Conservation (phyloP, 2,888 invertebrate genomes). For the Stramonita haemastoma region DNA sequence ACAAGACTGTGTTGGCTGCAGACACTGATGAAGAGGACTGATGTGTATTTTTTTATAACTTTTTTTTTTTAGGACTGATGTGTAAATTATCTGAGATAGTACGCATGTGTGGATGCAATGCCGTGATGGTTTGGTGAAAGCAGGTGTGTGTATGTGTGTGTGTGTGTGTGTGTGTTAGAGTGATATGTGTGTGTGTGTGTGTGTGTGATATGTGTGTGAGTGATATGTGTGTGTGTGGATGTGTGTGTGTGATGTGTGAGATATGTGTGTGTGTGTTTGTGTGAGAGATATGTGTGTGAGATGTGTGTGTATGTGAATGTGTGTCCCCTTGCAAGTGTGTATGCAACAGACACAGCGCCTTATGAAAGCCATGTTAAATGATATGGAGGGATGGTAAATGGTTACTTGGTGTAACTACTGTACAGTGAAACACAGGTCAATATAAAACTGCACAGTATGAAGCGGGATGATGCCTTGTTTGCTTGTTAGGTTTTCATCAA, state of each 20-base stretch:
- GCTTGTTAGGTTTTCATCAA: too few relatives aligned
- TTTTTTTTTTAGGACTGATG: too few relatives aligned
- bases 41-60: too few relatives aligned
- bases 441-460: too few relatives aligned
- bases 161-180: not conserved
- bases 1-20: slow-evolving; percentile 82
- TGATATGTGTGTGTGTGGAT: not conserved
- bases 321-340: not conserved
- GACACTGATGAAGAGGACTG: slow-evolving; percentile 84
- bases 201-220: not conserved
- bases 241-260: not conserved
- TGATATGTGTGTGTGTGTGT: not conserved
- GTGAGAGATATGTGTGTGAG: not conserved
- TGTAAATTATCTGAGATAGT: too few relatives aligned
- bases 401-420: too few relatives aligned
- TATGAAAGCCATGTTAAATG: too few relatives aligned
- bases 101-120: too few relatives aligned
- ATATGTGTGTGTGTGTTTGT: not conserved
- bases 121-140: not conserved
- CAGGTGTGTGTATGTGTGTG: not conserved
- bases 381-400: too few relatives aligned
- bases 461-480: too few relatives aligned
- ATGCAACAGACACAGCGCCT: not conserved
- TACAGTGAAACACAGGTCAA: too few relatives aligned
- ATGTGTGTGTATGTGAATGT: not conserved